Evolutionary conservation across 2,888 invertebrate species (phyloP).

Genomic region (Drosophila formosana): DNA sequence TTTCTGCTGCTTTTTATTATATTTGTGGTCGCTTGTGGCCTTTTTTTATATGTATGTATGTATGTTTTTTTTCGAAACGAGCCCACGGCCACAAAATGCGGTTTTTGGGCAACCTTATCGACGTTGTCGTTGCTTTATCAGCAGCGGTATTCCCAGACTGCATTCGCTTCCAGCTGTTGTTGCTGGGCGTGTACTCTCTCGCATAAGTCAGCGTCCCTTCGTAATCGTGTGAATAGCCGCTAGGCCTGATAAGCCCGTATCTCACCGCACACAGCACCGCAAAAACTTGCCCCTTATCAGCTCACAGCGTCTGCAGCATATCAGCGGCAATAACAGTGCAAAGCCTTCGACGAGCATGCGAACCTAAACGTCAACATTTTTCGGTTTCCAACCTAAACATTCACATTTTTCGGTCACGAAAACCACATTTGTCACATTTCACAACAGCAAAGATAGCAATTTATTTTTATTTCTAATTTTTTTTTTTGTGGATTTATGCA

Average conservation of each 20-base stretch:
- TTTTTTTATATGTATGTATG: conserved; percentile 6
- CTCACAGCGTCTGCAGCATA: conserved; percentile 25
- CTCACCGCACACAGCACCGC: conserved; percentile 26
- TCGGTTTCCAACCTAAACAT: conserved; percentile 2
- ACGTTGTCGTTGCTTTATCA: conserved; percentile 17
- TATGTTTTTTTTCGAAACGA: conserved; percentile 17
- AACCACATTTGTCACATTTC: conserved; percentile 33
- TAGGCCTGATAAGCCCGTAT: conserved; percentile 48
- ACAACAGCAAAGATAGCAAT: background rate
- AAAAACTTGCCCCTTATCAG: conserved; percentile 36
- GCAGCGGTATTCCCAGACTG: conserved; percentile 49
- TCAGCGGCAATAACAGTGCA: conserved; percentile 36
- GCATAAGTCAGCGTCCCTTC: conserved; percentile 35
- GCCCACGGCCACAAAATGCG: conserved; percentile 38
- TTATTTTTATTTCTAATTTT: background rate
- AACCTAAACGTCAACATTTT: conserved; percentile 12
- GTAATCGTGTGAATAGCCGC: conserved; percentile 47
- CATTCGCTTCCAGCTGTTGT: conserved; percentile 29
- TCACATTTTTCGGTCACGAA: background rate
- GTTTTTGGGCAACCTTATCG: conserved; percentile 37
- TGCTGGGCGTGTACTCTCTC: conserved; percentile 40
- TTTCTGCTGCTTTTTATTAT: background rate
- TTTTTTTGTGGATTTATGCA: conserved; percentile 9
- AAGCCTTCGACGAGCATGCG: conserved; percentile 3
- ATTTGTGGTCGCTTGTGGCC: conserved; percentile 30